A percentile compares a stretch with the other conserved stretches of the same genome.
Evolutionary conservation across 2,797 vertebrate genomes (phyloP).

Genomic region (Micropoecilia bifurca): DNA sequence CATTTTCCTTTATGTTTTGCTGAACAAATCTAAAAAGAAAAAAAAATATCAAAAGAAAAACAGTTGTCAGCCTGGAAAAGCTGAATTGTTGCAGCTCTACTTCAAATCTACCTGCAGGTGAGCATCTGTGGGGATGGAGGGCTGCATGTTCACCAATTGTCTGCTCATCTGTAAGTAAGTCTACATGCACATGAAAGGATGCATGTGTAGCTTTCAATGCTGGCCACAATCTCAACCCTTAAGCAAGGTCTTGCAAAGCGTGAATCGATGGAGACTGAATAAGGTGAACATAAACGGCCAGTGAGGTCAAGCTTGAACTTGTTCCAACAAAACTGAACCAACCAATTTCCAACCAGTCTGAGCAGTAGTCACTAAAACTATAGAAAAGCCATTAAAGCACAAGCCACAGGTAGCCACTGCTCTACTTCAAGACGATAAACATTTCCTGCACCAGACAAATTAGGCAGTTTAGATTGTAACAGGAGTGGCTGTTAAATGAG

Average conservation of each 20-base stretch:
- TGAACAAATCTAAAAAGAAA: background rate
- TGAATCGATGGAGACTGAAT: conserved; percentile 65
- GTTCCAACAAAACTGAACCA: conserved; percentile 22
- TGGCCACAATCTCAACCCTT: conserved; percentile 51
- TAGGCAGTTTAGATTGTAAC: background rate
- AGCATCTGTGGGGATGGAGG: conserved; percentile 24
- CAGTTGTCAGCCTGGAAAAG: background rate
- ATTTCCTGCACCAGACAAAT: conserved; percentile 27
- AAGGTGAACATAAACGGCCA: conserved; percentile 42
- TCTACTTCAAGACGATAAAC: conserved; percentile 13
- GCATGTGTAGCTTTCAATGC: conserved; percentile 40
- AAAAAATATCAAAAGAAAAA: background rate
- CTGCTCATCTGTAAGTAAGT: conserved; percentile 45
- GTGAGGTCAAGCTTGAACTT: conserved; percentile 17
- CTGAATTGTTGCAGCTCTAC: background rate
- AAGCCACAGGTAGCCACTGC: conserved; percentile 56
- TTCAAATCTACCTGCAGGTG: conserved; percentile 33
- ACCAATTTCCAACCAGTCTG: conserved; percentile 12
- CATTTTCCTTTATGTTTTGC: background rate
- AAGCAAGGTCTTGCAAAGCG: conserved; percentile 73
- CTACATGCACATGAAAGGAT: conserved; percentile 46
- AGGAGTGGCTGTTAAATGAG: conserved; percentile 17
- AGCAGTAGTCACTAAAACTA: background rate
- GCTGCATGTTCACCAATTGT: conserved; percentile 14
- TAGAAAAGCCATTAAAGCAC: conserved; percentile 12